Percentiles rank a stretch among this genome's conserved stretches.
phyloP scores from a whole-genome alignment of 2,113 vertebrate genomes.

The Leucosticte australis region DNA sequence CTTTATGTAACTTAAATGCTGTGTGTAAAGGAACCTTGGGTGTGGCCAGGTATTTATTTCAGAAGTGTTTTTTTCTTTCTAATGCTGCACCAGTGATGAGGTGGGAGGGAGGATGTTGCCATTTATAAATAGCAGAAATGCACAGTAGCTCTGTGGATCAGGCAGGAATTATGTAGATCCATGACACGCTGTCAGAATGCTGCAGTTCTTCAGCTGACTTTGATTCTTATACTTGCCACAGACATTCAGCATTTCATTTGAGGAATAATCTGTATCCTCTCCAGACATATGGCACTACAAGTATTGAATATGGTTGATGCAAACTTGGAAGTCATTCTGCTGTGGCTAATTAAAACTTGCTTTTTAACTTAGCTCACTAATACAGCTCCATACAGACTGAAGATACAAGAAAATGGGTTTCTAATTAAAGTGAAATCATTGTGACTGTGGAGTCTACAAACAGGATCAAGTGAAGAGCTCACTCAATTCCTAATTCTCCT shows the following conservation, averaged over 20 bases:
- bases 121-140: background rate
- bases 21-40: background rate
- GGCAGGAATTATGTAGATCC: background rate
- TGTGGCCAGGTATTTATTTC: background rate
- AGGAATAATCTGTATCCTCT: background rate
- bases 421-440: slow-evolving; percentile 6
- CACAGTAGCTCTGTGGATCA: background rate
- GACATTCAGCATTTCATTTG: background rate
- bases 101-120: background rate
- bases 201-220: background rate
- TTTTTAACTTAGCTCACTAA: background rate
- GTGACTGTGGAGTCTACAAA: background rate
- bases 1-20: background rate
- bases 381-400: background rate
- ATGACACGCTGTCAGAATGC: background rate
- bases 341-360: background rate
- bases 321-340: background rate
- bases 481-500: background rate
- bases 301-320: background rate
- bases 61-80: background rate
- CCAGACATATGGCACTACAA: background rate
- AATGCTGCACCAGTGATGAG: background rate
- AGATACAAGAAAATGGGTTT: background rate
- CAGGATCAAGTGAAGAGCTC: background rate
- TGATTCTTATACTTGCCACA: background rate